Conservation (phyloP, 2,888 invertebrate species). For the Sericinus montela region DNA sequence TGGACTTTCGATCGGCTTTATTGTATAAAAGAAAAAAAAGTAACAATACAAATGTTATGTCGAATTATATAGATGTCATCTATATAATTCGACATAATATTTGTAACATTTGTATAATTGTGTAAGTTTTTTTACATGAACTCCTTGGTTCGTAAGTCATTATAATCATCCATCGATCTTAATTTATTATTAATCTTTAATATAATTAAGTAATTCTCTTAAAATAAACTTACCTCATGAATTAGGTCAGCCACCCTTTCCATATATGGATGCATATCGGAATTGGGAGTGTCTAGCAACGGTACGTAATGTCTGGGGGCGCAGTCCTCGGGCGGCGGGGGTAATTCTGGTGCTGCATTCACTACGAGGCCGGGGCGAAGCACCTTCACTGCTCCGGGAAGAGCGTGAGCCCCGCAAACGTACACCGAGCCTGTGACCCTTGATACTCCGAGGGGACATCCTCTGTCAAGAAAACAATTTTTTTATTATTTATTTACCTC, state of each 20-base stretch:
- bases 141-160: too few relatives aligned
- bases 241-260: constrained; percentile 88
- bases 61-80: too few relatives aligned
- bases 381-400: constrained; percentile 82
- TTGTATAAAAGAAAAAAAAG: too few relatives aligned
- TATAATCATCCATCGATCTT: too few relatives aligned
- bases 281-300: constrained; percentile 85
- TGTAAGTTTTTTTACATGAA: too few relatives aligned
- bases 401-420: constrained; percentile 89
- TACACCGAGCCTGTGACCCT: constrained; percentile 86
- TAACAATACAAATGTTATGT: too few relatives aligned
- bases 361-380: constrained; percentile 87
- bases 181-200: too few relatives aligned
- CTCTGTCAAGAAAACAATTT: constrained; percentile 38
- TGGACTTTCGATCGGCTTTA: too few relatives aligned
- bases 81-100: too few relatives aligned
- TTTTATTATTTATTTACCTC: neutral
- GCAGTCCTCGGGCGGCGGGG: constrained; percentile 81
- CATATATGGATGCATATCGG: constrained; percentile 86
- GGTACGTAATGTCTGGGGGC: constrained; percentile 84
- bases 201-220: too few relatives aligned
- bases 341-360: constrained; percentile 91
- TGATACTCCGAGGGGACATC: constrained; percentile 81
- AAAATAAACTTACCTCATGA: constrained; percentile 75
- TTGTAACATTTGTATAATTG: too few relatives aligned